Conservation (phyloP, 2,888 invertebrate species). For the Plagodis pulveraria region DNA sequence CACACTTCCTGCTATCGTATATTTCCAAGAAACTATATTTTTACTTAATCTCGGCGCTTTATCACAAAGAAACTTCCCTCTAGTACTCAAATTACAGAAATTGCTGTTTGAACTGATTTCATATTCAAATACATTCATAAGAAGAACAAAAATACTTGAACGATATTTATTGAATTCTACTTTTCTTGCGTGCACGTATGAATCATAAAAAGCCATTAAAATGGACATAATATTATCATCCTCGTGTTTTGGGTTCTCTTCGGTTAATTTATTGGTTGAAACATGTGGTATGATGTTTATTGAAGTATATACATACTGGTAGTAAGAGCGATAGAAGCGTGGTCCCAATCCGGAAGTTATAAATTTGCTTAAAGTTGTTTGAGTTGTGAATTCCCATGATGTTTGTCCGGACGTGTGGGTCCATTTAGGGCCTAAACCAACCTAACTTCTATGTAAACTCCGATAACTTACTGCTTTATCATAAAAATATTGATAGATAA, state of each 20-base stretch:
- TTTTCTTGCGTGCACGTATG: conserved; percentile 40
- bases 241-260: conserved; percentile 25
- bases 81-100: conserved; percentile 50
- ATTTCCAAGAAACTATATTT: conserved; percentile 57
- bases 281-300: conserved; percentile 31
- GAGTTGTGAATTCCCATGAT: conserved; percentile 77
- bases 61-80: conserved; percentile 50
- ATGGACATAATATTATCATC: conserved; percentile 31
- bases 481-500: conserved; percentile 51
- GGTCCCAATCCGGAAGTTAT: conserved; percentile 76
- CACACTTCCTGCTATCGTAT: conserved; percentile 40
- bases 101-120: conserved; percentile 53
- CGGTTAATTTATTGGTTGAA: conserved; percentile 33
- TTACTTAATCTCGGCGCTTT: conserved; percentile 50
- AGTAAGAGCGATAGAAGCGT: conserved; percentile 56
- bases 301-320: conserved; percentile 31
- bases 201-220: conserved; percentile 31
- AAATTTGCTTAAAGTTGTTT: conserved; percentile 82
- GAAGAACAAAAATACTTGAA: conserved; percentile 39
- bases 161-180: conserved; percentile 41
- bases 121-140: conserved; percentile 49
- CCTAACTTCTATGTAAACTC: conserved; percentile 69
- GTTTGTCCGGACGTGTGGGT: conserved; percentile 81
- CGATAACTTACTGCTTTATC: conserved; percentile 64
- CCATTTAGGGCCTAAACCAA: conserved; percentile 76